Evolutionary conservation across 1,140 invertebrate genomes (phyloP), one percentile per base, ranked within the genome.

Genomic region (Globodera ellingtonae): DNA sequence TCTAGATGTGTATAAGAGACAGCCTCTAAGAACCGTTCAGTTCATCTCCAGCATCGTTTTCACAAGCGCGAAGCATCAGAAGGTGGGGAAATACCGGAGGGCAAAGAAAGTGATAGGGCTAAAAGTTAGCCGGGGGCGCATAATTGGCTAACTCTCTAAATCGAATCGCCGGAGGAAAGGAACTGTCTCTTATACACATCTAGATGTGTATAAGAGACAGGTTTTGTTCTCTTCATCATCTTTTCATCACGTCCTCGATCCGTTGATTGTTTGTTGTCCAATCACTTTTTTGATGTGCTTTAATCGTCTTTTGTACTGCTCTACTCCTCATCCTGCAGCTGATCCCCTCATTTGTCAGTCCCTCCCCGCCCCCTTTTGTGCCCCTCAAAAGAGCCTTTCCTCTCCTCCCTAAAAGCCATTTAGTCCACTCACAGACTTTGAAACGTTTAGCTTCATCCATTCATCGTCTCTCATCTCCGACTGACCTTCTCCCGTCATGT

Each of bases 401-500:
- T 74, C 15, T 3, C 35, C 6, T 15, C 52, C 15, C 56, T 15
- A 18, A 62, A 62, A 62, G 56, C 56, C 56, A 13, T 15, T 18
- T 62, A 6, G 4, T 62, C 18, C 10, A 13, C 15, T 18, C 10
- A 62, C 18, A 18, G 5, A 62, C 56, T 62, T 62, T 18, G 5
- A 6, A 13, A 13, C 6, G 0, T 75, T 44, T 75, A 75, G 73
- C 48, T 52, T 52, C 48, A 62, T 62, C 15, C 18, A 6, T 62
- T 18, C 56, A 52, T 62, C 56, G 18, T 62, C 56, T 18, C 6
- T 62, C 67, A 24, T 35, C 46, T 35, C 10, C 35, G 4, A 6
- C n/a, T 47, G n/a, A 15, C 9, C 52, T 52, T 62, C 62, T 62
- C 46, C 75, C 62, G 46, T 44, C 47, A 82, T 82, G 81, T 80